Percentiles rank a stretch among this genome's conserved stretches.
Conservation (phyloP, 1,140 invertebrate genomes). For the Elymnias hypermnestra region DNA sequence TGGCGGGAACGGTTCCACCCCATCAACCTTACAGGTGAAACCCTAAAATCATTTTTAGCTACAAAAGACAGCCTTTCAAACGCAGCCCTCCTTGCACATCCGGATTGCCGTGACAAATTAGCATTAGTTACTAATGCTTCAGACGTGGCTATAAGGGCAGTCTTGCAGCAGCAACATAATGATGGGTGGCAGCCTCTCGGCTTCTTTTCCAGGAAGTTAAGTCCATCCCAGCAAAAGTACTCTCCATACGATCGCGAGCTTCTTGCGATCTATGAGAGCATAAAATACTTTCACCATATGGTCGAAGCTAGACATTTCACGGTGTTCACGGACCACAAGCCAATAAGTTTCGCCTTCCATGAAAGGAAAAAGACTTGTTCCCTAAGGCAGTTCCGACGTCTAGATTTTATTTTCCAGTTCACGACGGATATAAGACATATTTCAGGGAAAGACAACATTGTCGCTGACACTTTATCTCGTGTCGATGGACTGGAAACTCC, state of each 20-base stretch:
- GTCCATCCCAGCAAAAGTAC: neutral
- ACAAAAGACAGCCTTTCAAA: neutral
- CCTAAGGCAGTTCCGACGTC: neutral
- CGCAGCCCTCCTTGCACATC: neutral
- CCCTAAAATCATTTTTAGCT: neutral
- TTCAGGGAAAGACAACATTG: slow-evolving; percentile 7
- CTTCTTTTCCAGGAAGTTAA: slow-evolving; percentile 8
- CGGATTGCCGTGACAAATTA: neutral
- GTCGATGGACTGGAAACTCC: too few species aligned
- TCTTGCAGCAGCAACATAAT: neutral
- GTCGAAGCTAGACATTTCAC: slow-evolving; percentile 1
- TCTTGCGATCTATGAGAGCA: neutral
- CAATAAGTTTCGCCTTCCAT: slow-evolving; percentile 1
- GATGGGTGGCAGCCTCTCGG: slow-evolving; percentile 5
- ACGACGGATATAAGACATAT: slow-evolving; percentile 8
- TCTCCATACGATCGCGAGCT: too few species aligned
- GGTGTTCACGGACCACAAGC: slow-evolving; percentile 9
- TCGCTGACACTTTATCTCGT: slow-evolving; percentile 10
- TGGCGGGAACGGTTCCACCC: slow-evolving; percentile 1
- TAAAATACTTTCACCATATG: slow-evolving; percentile 6
- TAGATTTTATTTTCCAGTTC: slow-evolving; percentile 9
- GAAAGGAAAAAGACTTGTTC: neutral
- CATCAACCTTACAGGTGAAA: neutral
- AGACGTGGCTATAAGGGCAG: neutral
- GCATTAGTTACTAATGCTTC: slow-evolving; percentile 5